Conservation (phyloP, 2,113 vertebrate genomes). For the Dryoscopus gambensis region DNA sequence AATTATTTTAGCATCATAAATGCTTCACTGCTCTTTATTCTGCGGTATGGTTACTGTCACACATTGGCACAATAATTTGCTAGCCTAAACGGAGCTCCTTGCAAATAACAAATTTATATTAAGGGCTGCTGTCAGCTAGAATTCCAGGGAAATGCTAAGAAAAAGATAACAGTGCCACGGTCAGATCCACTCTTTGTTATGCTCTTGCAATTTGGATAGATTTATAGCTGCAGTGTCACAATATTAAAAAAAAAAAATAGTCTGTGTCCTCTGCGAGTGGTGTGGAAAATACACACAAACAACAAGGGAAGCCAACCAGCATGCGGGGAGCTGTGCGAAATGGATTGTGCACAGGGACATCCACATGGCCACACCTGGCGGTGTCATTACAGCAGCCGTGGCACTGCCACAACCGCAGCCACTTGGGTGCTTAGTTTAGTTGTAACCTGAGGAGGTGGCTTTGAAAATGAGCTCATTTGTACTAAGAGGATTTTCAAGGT, state of each 20-base stretch:
- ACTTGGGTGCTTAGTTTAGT: neutral
- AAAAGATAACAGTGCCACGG: neutral
- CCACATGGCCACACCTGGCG: neutral
- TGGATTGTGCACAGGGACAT: neutral
- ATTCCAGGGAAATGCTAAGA: neutral
- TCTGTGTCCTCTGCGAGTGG: neutral
- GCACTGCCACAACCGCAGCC: neutral
- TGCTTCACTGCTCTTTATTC: neutral
- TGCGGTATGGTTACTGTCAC: neutral
- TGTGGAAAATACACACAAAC: neutral
- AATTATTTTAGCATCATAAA: slow-evolving; percentile 43
- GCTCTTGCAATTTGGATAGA: neutral
- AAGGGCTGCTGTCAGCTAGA: neutral
- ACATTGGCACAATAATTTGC: neutral
- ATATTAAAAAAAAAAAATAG: neutral
- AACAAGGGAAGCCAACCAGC: neutral
- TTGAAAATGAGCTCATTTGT: slow-evolving; percentile 13
- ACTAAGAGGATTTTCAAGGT: slow-evolving; percentile 14
- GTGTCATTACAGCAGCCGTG: neutral
- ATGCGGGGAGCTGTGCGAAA: accelerated
- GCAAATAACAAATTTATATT: neutral
- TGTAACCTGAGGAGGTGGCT: neutral
- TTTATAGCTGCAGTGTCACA: neutral
- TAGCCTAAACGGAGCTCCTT: slow-evolving; percentile 10
- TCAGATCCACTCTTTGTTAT: neutral